Base-by-base conservation (phyloP, 1,140 invertebrate genomes). In the Pogonomyrmex californicus region DNA sequence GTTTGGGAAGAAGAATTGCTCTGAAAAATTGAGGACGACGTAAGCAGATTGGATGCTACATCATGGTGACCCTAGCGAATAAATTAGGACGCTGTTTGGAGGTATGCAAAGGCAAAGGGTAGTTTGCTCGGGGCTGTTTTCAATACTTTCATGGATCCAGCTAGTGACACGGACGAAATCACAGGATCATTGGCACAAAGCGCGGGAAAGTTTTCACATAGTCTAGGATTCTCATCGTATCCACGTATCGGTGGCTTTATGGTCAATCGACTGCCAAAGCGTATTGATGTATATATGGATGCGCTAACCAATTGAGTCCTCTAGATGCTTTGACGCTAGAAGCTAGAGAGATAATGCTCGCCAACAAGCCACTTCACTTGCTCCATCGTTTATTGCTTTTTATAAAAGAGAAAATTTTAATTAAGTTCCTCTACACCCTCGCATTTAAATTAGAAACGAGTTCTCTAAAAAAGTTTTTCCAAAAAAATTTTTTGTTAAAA, bases 211-310 rank as follows among this genome's bases (percentile, higher is more conserved):
- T 60, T 23, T 1, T 9, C 33, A 7, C 30, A 17, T 14, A 60
- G 68, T 0, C 41, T 68, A 60, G n/a, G n/a, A 58, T 71, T 47
- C 51, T 71, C 51, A 38, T 4, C 30, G 38, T 5, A 82, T 58
- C 9, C 65, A 33, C 54, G 30, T 23, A 83, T 60, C 30, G 41
- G 33, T 41, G 12, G 12, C 51, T 58, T 85, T 78, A 47, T 54
- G 68, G 38, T 49, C 56, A 60, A 65, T 76, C 30, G 47, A 14
- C n/a, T 14, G 38, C 51, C 58, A 86, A 65, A 41, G 33, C 23
- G 2, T 71, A 78, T 63, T 36, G 60, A 58, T 51, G 71, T 73
- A 36, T 75, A 88, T 87, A 23, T 33, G 75, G 47, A n/a, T 86
- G 68, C 79, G 65, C 65, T 81, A 70, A 38, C 23, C 36, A 12